A percentile compares a stretch with the other conserved stretches of the same genome.
Conservation (phyloP, 1,140 invertebrate genomes). For the Zaprionus capensis region DNA sequence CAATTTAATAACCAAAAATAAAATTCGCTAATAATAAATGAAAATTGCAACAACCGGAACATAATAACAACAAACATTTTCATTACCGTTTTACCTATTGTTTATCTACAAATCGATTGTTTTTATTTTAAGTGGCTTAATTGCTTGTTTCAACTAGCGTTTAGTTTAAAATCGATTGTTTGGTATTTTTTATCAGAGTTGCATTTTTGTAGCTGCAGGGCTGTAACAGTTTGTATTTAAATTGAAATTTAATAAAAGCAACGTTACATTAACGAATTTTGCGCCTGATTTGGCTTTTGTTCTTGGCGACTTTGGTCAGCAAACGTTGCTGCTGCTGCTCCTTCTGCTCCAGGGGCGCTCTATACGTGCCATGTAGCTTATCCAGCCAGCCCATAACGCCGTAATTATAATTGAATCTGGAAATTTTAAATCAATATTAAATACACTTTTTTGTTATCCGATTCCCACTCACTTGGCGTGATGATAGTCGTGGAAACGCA, state of each 20-base stretch:
- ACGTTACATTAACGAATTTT: slow-evolving; percentile 5
- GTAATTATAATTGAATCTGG: slow-evolving; percentile 93
- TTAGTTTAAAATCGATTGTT: neutral
- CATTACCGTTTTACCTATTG: neutral
- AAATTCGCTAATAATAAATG: neutral
- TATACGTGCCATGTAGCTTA: slow-evolving; percentile 91
- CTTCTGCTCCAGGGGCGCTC: slow-evolving; percentile 21
- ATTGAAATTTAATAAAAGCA: neutral
- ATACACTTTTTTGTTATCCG: neutral
- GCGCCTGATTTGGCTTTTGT: slow-evolving; percentile 10
- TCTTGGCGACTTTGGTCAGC: slow-evolving; percentile 7
- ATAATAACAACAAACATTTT: neutral
- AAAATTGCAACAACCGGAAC: neutral
- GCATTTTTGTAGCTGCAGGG: neutral
- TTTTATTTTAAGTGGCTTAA: too few species aligned
- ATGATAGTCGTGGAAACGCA: slow-evolving; percentile 95
- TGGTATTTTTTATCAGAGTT: neutral
- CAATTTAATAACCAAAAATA: neutral
- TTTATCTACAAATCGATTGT: neutral
- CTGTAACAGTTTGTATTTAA: neutral
- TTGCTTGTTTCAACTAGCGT: neutral
- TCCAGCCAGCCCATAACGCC: slow-evolving; percentile 93
- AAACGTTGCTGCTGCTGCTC: neutral
- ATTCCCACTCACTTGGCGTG: slow-evolving; percentile 89
- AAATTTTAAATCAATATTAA: slow-evolving; percentile 46